phyloP scores from a whole-genome alignment of 2,113 vertebrate species.

The Irena cyanogastra region DNA sequence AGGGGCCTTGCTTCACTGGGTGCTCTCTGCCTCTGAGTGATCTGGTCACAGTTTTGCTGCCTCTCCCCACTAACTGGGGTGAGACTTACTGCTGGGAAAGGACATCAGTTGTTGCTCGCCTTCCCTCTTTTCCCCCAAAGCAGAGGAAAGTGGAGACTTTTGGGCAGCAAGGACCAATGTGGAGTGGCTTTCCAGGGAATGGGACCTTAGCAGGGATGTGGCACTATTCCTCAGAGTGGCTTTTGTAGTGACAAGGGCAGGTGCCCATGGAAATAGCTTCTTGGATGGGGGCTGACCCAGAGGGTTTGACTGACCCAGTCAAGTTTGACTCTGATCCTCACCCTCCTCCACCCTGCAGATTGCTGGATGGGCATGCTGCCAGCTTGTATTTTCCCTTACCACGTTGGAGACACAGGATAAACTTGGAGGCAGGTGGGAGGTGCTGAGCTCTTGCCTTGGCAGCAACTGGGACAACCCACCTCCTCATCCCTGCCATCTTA shows the following conservation, averaged over 20 bases:
- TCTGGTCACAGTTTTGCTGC: neutral
- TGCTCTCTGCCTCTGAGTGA: neutral
- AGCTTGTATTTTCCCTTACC: neutral
- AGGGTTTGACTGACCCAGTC: neutral
- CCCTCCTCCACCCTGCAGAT: neutral
- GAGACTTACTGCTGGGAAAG: neutral
- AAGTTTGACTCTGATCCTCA: neutral
- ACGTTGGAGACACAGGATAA: neutral
- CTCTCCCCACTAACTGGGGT: neutral
- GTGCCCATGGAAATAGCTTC: too few species aligned
- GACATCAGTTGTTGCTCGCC: accelerated
- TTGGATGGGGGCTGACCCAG: neutral
- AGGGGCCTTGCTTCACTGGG: neutral
- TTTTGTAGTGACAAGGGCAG: neutral
- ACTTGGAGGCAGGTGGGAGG: neutral
- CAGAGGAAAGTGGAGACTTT: neutral
- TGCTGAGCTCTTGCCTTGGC: neutral
- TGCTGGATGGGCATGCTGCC: neutral
- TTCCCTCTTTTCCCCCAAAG: neutral
- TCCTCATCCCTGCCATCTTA: neutral
- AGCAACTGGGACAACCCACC: neutral
- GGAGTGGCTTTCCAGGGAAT: neutral
- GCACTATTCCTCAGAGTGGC: neutral
- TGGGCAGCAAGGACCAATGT: neutral
- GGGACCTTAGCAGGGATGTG: neutral